Conservation (phyloP, 2,113 vertebrate genomes). For the Brienomyrus brachyistius region DNA sequence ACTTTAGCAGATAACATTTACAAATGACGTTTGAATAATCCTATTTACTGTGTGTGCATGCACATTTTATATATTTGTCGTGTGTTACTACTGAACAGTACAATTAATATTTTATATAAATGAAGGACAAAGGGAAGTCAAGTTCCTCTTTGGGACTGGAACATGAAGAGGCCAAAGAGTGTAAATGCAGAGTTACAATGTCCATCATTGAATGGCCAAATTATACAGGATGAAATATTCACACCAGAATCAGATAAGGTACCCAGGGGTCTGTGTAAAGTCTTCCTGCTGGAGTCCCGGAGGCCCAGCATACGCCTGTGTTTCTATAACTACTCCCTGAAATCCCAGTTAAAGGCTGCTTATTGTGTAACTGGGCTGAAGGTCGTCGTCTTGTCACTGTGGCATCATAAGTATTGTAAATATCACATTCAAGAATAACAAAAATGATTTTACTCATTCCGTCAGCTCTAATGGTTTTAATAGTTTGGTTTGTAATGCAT, state of each 20-base stretch:
- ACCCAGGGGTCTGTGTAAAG: not conserved
- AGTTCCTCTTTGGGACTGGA: not conserved
- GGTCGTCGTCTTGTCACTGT: not conserved
- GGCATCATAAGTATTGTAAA: not conserved
- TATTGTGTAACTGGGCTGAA: not conserved
- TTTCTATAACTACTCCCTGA: not conserved
- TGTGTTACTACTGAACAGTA: not conserved
- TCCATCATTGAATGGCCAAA: not conserved
- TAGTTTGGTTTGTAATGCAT: not conserved
- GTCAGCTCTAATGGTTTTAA: not conserved
- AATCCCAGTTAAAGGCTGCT: not conserved
- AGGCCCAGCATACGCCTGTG: not conserved
- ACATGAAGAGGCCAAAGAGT: not conserved
- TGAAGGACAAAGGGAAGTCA: not conserved
- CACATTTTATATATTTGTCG: not conserved
- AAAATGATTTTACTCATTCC: not conserved
- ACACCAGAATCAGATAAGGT: not conserved
- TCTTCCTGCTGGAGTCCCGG: not conserved
- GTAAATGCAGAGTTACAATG: not conserved
- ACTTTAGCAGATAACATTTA: not conserved
- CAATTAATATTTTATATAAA: not conserved
- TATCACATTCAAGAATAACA: not conserved
- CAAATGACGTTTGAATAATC: not conserved
- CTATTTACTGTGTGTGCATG: not conserved
- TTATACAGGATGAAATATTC: not conserved